Conservation (phyloP, 1,140 invertebrate genomes). For the Monochamus saltuarius region DNA sequence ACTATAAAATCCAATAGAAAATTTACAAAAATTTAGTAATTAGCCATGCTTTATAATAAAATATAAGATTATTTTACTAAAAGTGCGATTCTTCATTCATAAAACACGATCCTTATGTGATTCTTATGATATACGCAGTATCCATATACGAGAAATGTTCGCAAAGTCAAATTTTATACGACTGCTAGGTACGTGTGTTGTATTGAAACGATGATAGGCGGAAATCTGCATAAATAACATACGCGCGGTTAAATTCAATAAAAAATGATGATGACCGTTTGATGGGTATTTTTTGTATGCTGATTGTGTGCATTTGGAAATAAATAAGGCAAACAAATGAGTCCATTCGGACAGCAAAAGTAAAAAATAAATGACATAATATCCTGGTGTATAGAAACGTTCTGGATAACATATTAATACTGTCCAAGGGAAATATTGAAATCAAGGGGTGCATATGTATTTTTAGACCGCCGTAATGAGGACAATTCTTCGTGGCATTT, state of each 20-base stretch:
- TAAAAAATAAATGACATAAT: constrained; percentile 45
- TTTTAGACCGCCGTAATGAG: constrained; percentile 46
- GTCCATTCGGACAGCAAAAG: constrained; percentile 30
- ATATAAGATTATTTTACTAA: no score
- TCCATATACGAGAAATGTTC: no score
- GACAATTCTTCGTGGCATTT: constrained; percentile 43
- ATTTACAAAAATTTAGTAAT: no score
- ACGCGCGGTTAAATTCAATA: constrained; percentile 39
- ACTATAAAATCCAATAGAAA: no score
- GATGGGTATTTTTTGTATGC: constrained; percentile 29
- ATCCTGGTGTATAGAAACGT: constrained; percentile 40
- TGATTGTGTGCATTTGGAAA: constrained; percentile 32
- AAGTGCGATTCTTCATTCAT: no score
- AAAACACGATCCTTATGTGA: no score
- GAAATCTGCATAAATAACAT: constrained; percentile 1
- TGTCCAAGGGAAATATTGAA: constrained; percentile 45
- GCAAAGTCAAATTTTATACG: no score
- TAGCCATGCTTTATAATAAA: no score
- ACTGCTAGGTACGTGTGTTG: no score
- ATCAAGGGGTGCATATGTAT: constrained; percentile 50
- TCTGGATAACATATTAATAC: constrained; percentile 45
- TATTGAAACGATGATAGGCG: constrained; percentile 25
- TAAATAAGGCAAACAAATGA: constrained; percentile 39
- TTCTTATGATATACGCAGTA: no score
- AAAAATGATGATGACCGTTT: constrained; percentile 39